These are phyloP conservation scores for Agonum fuliginosum DNA, from an alignment of 2,888 invertebrate species.

Conservation along the genomic window DNA sequence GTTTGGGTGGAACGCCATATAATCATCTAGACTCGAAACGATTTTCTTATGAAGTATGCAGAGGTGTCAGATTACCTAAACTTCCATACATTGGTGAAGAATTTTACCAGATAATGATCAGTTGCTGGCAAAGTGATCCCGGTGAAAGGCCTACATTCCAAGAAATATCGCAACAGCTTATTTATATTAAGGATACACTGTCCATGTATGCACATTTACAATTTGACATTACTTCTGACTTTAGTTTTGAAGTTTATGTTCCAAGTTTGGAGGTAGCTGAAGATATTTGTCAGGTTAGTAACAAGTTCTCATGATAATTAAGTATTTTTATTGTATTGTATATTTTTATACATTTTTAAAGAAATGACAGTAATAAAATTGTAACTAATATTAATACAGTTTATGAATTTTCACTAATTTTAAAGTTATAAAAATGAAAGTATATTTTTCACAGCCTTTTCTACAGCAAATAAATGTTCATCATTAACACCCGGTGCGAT, in stretches of 20 bases:
- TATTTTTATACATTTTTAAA: slow-evolving; percentile 51
- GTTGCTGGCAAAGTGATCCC: slow-evolving; percentile 89
- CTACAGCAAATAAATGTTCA: slow-evolving; percentile 85
- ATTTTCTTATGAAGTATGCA: slow-evolving; percentile 80
- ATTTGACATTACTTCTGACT: slow-evolving; percentile 68
- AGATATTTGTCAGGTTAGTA: slow-evolving; percentile 35
- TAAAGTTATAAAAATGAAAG: slow-evolving; percentile 30
- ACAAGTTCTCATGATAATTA: slow-evolving; percentile 14
- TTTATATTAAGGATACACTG: slow-evolving; percentile 65
- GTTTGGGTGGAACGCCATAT: slow-evolving; percentile 86
- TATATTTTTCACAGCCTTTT: slow-evolving; percentile 69
- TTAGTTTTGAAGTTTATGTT: slow-evolving; percentile 71
- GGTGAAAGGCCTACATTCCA: slow-evolving; percentile 86
- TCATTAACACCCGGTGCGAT: slow-evolving; percentile 85
- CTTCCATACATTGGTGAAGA: slow-evolving; percentile 85
- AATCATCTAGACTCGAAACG: slow-evolving; percentile 80
- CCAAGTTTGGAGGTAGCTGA: slow-evolving; percentile 69
- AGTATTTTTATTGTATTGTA: slow-evolving; percentile 47
- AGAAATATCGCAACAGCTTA: slow-evolving; percentile 72
- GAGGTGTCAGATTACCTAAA: slow-evolving; percentile 84
- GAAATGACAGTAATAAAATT: slow-evolving; percentile 25
- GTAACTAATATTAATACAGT: background rate
- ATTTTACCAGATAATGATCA: slow-evolving; percentile 86
- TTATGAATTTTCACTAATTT: slow-evolving; percentile 25
- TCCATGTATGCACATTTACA: slow-evolving; percentile 66